These are phyloP conservation scores for Lucinisca nassula DNA, from an alignment of 2,888 invertebrate species.

Conservation along the genomic window DNA sequence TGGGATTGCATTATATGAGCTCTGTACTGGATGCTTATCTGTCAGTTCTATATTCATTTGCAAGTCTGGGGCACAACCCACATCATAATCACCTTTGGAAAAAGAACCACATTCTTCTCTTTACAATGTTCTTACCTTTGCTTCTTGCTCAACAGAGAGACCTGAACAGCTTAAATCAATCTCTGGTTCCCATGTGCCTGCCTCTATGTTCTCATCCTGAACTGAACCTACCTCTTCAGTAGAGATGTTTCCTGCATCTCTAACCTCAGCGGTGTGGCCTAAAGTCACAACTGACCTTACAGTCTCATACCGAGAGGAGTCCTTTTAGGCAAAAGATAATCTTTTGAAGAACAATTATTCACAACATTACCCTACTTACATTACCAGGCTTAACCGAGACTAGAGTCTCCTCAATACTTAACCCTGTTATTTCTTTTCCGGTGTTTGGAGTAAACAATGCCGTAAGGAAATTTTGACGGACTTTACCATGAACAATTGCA, in stretches of 20 bases:
- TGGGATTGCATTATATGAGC: slow-evolving; percentile 50
- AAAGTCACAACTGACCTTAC: neutral
- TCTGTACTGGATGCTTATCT: slow-evolving; percentile 57
- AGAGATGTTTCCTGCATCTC: too few species aligned
- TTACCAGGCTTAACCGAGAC: neutral
- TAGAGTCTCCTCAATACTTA: slow-evolving; percentile 1
- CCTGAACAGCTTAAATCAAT: slow-evolving; percentile 37
- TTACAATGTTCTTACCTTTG: slow-evolving; percentile 25
- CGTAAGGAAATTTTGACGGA: neutral
- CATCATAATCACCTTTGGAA: slow-evolving; percentile 51
- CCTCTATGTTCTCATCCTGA: neutral
- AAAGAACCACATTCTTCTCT: slow-evolving; percentile 54
- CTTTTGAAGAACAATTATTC: neutral
- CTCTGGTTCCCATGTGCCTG: slow-evolving; percentile 51
- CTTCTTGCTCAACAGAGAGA: slow-evolving; percentile 27
- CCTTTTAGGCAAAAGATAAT: neutral
- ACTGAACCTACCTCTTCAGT: slow-evolving; percentile 5
- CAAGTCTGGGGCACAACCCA: slow-evolving; percentile 42
- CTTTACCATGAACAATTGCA: neutral
- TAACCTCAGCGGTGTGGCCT: neutral
- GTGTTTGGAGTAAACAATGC: neutral
- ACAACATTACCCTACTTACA: slow-evolving; percentile 3
- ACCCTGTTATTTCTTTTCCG: neutral
- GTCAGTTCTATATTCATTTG: slow-evolving; percentile 53
- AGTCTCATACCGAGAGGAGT: neutral